Base-by-base conservation (phyloP, 2,113 vertebrate species). In the Peromyscus polionotus region DNA sequence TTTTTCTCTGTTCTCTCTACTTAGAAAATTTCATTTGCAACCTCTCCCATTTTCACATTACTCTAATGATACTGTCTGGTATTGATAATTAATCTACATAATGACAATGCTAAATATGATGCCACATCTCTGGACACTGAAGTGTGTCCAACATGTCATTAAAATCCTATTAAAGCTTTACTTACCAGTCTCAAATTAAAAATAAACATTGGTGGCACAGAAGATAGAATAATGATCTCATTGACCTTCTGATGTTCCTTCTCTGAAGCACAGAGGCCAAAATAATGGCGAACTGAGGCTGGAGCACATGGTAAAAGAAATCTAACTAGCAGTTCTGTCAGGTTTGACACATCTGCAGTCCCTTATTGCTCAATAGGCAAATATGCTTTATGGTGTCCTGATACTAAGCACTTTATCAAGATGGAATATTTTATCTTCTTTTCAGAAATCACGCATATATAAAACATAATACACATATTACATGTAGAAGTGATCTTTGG, bases 61-160 rank as follows among this genome's bases (percentile, higher is more conserved):
- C 65, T 97, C 89, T 99, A 98, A 98, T 98, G 97, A 95, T 98
- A 97, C 96, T 98, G 96, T 95, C 95, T 0, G 4, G 96, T 98
- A 98, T 98, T 98, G 97, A 98, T 98, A 99, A 99, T 99, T 99
- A 98, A 99, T 99, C 97, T 96, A 97, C 98, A 98, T 98, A 99
- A 99, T 87, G 97, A 98, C 96, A 98, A 97, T 98, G 92, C 93
- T 98, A 97, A 94, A 98, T 98, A 97, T 97, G 98, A 98, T 96
- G 94, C 97, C 96, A 97, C 96, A 98, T 99, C 98, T 98, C 98
- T 98, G 98, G 98, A 99, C 98, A 97, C 97, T 98, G 98, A 98
- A 99, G 98, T 98, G 98, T 98, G 98, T 99, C 98, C 98, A 98
- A 98, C 93, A 98, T 96, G 97, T 93, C 98, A 99, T 99, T 99